Conservation (phyloP, 2,113 vertebrate species). For the Anas platyrhynchos region DNA sequence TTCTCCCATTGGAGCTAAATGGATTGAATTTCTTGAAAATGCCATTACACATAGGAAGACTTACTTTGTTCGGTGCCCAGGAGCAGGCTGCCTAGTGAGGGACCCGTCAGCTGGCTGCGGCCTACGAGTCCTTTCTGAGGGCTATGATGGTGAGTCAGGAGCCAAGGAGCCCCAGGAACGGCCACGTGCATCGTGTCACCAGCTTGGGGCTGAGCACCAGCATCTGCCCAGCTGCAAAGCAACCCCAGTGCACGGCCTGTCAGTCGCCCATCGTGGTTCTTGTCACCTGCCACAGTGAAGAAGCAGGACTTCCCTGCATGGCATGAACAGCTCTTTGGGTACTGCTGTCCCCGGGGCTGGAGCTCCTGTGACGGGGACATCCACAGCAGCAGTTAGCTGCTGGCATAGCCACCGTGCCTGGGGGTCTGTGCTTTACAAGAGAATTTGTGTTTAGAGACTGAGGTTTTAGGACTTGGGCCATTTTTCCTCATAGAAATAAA, state of each 20-base stretch:
- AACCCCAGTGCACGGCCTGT: background rate
- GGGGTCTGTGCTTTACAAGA: background rate
- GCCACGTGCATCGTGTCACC: rapidly evolving
- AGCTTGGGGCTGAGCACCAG: background rate
- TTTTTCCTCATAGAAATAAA: background rate
- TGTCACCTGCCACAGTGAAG: background rate
- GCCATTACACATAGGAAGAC: background rate
- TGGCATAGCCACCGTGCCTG: background rate
- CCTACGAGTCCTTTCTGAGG: background rate
- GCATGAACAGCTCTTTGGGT: rapidly evolving
- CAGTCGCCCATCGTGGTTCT: background rate
- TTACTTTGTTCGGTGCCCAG: background rate
- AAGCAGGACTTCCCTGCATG: rapidly evolving
- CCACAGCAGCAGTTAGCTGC: background rate
- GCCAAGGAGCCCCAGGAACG: background rate
- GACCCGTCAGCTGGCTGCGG: background rate
- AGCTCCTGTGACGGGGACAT: rapidly evolving
- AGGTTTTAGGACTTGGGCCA: background rate
- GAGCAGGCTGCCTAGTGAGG: background rate
- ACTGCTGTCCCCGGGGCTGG: rapidly evolving
- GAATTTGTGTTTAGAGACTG: background rate
- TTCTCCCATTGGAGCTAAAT: background rate
- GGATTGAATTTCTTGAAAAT: background rate
- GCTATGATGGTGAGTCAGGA: rapidly evolving
- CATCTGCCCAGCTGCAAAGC: background rate